Evolutionary conservation across 2,797 vertebrate species (phyloP).

Genomic region (Syngnathus acus): DNA sequence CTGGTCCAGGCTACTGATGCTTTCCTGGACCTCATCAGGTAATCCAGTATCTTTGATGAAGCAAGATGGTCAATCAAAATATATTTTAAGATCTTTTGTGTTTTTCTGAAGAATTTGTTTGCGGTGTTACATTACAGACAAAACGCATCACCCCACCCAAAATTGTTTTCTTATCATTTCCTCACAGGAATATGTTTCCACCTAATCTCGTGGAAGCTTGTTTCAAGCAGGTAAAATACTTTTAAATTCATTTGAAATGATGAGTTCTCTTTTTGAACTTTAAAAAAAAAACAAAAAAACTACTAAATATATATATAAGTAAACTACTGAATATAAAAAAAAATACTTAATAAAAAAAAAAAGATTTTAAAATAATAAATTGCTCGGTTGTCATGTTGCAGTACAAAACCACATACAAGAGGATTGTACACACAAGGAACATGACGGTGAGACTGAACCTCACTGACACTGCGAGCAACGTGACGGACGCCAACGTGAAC

Average conservation of each 20-base stretch:
- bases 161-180: not conserved
- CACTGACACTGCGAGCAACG: slow-evolving; percentile 60
- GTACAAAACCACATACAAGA: slow-evolving; percentile 94
- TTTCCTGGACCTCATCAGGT: slow-evolving; percentile 90
- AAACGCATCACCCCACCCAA: not conserved
- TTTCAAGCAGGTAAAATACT: slow-evolving; percentile 87
- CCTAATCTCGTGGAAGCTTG: slow-evolving; percentile 95
- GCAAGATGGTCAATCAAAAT: not conserved
- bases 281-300: too few species aligned
- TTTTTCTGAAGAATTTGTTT: not conserved
- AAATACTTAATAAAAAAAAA: too few species aligned
- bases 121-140: not conserved
- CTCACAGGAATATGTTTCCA: slow-evolving; percentile 93
- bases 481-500: slow-evolving; percentile 66
- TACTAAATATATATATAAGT: too few species aligned
- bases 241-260: not conserved
- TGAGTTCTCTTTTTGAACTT: not conserved
- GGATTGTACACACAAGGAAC: slow-evolving; percentile 72
- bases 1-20: slow-evolving; percentile 86
- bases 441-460: slow-evolving; percentile 61
- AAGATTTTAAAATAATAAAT: too few species aligned
- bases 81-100: not conserved
- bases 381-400: slow-evolving; percentile 51
- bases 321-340: too few species aligned
- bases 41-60: not conserved